Conservation (phyloP, 1,140 invertebrate genomes). For the Drosophila equinoxialis region DNA sequence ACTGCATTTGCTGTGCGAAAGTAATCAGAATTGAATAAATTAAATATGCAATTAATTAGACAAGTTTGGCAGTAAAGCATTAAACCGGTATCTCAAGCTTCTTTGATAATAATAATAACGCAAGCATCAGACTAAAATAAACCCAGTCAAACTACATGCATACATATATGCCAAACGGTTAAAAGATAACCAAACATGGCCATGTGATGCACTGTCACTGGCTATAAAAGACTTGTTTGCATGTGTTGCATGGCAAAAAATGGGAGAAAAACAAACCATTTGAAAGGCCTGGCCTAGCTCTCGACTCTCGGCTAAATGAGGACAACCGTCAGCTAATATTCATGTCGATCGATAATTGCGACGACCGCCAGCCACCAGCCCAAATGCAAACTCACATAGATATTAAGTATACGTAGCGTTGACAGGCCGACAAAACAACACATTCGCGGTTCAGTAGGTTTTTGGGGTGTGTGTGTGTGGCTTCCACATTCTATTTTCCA, state of each 20-base stretch:
- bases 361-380: conserved; percentile 21
- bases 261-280: conserved; percentile 29
- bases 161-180: conserved; percentile 61
- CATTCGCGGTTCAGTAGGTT: conserved; percentile 69
- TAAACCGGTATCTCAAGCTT: conserved; percentile 23
- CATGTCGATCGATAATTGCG: conserved; percentile 76
- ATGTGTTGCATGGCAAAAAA: conserved; percentile 56
- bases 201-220: conserved; percentile 79
- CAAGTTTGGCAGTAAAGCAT: neutral
- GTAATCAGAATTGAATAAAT: conserved; percentile 2
- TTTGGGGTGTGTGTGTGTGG: conserved; percentile 45
- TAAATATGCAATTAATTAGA: conserved; percentile 9
- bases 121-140: conserved; percentile 21
- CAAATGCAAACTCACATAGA: conserved; percentile 65
- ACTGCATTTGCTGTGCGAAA: conserved; percentile 18
- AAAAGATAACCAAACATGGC: conserved; percentile 78
- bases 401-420: conserved; percentile 73
- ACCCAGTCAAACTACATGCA: conserved; percentile 27
- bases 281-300: conserved; percentile 42
- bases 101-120: conserved; percentile 53
- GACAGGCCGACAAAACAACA: conserved; percentile 51
- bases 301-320: conserved; percentile 51
- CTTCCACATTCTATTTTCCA: neutral
- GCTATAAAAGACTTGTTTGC: conserved; percentile 79
- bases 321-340: conserved; percentile 71